Evolutionary conservation across 2,888 invertebrate genomes (phyloP).

Genomic region (Chromoteleia sp.): DNA sequence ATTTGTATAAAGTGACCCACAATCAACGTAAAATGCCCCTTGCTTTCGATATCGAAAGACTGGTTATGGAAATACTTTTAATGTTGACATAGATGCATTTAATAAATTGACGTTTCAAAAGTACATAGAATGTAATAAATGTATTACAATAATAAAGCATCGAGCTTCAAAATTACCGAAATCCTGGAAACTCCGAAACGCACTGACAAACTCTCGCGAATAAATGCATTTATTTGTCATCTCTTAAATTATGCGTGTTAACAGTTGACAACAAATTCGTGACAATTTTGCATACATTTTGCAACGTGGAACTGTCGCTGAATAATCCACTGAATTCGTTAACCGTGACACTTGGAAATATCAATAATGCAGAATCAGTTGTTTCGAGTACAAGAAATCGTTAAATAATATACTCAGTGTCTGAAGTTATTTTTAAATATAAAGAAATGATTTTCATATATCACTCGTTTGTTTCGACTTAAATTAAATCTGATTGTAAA

Average conservation of each 20-base stretch:
- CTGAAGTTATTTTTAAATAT: too few relatives aligned
- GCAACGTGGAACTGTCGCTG: background rate
- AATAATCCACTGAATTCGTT: conserved; percentile 27
- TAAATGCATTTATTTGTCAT: conserved; percentile 37
- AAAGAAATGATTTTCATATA: too few relatives aligned
- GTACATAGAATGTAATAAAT: conserved; percentile 38
- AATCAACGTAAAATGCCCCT: conserved; percentile 46
- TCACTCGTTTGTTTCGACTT: too few relatives aligned
- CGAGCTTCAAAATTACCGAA: conserved; percentile 33
- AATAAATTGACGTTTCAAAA: conserved; percentile 28
- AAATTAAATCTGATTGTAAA: too few relatives aligned
- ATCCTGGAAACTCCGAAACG: conserved; percentile 4
- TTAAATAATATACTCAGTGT: too few relatives aligned
- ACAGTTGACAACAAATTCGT: conserved; percentile 17
- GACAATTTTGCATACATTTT: conserved; percentile 6
- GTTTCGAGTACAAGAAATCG: too few relatives aligned
- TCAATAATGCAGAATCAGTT: background rate
- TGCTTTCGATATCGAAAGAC: conserved; percentile 49
- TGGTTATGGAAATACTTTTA: conserved; percentile 53
- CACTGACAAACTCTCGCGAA: conserved; percentile 2
- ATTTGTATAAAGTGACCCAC: conserved; percentile 53
- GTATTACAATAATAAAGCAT: conserved; percentile 43
- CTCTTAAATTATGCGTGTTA: background rate
- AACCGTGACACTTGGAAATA: conserved; percentile 26
- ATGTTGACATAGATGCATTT: conserved; percentile 48